A percentile compares a stretch with the other conserved stretches of the same genome.
Conservation (phyloP, 1,140 invertebrate genomes). For the Arctopsyche grandis region DNA sequence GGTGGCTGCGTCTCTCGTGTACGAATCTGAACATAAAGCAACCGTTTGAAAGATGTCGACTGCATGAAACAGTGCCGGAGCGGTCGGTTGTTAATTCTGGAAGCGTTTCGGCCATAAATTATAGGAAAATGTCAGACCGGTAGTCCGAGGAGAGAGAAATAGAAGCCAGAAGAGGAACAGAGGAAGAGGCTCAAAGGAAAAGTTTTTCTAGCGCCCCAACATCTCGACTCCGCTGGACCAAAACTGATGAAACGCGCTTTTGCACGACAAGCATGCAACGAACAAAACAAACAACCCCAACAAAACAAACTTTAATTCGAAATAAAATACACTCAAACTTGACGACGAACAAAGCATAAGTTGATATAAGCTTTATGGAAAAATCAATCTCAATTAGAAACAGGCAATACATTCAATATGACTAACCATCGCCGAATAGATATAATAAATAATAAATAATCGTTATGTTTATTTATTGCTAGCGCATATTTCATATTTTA, state of each 20-base stretch:
- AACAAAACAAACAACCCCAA: constrained; percentile 1
- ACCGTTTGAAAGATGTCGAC: constrained; percentile 46
- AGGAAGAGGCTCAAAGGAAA: constrained; percentile 47
- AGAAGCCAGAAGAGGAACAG: constrained; percentile 33
- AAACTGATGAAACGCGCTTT: constrained; percentile 1
- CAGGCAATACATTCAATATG: too few relatives aligned
- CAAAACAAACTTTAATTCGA: constrained; percentile 31
- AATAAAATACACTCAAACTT: neutral
- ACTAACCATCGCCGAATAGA: neutral
- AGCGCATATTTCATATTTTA: constrained; percentile 14
- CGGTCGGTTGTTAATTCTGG: constrained; percentile 50
- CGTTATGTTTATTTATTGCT: constrained; percentile 10
- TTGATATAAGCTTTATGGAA: neutral
- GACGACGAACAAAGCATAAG: too few relatives aligned
- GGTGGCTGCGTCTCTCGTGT: constrained; percentile 15
- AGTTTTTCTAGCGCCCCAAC: constrained; percentile 44
- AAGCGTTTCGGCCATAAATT: constrained; percentile 52
- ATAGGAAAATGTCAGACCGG: constrained; percentile 53
- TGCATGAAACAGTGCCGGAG: constrained; percentile 34
- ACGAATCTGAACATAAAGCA: constrained; percentile 38
- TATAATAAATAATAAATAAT: neutral
- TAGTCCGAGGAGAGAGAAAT: constrained; percentile 24
- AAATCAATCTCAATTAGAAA: too few relatives aligned
- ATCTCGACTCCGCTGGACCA: neutral
- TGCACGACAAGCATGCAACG: neutral